Conservation (phyloP, 1,140 invertebrate species). For the Ptiloglossa arizonensis region DNA sequence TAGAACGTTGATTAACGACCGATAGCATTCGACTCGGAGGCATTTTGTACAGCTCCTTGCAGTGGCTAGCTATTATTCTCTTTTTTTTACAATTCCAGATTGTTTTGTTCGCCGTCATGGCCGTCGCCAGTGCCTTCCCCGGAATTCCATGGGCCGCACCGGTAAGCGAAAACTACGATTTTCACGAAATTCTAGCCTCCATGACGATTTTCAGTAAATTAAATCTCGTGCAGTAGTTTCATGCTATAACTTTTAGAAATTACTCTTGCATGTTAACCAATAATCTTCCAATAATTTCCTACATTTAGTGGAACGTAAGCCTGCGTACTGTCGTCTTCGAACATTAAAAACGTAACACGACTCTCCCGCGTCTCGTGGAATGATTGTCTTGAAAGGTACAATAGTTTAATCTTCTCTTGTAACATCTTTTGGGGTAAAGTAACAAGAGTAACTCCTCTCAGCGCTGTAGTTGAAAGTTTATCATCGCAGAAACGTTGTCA, state of each 20-base stretch:
- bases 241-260: neutral
- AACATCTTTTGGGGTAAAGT: neutral
- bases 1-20: too few species aligned
- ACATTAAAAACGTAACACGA: neutral
- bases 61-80: too few species aligned
- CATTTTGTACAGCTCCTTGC: too few species aligned
- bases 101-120: conserved; percentile 77
- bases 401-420: neutral
- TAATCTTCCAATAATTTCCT: conserved; percentile 7
- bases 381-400: neutral
- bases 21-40: too few species aligned
- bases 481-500: neutral
- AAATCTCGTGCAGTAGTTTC: neutral
- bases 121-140: conserved; percentile 67
- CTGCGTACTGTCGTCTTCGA: neutral
- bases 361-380: neutral
- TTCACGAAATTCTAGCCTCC: neutral
- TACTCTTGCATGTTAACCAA: conserved; percentile 3
- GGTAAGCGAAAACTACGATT: conserved; percentile 30
- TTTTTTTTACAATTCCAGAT: conserved; percentile 70
- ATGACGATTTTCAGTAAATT: neutral
- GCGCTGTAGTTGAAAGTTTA: neutral
- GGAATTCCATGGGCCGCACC: conserved; percentile 42
- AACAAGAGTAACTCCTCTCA: neutral
- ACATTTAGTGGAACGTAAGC: neutral